Base-by-base conservation (phyloP, 2,113 vertebrate species). In the Spheniscus mendiculus region DNA sequence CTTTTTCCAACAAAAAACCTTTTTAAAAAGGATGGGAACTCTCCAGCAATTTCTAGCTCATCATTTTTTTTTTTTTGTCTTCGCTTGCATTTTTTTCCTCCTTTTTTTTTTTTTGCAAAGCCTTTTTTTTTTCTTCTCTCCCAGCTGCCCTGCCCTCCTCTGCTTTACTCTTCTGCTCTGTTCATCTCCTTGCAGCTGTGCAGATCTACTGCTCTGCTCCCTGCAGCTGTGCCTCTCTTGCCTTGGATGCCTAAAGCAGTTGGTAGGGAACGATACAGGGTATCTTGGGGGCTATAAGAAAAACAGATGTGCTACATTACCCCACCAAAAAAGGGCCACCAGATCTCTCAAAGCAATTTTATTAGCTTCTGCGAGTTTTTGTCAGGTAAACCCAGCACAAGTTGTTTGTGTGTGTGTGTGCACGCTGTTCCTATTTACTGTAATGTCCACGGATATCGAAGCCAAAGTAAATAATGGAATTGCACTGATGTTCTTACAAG, bases 171-270 rank as follows among this genome's bases (percentile, higher is more conserved):
- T 73, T 58, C 81, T 92, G 58, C 90, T 95, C 55, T 79, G 40
- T 67, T 95, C 88, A 42, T 55, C 58, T 89, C 72, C 38, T 76
- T 93, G 88, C 89, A 97, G 83, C 91, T 95, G 94, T 97, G 91
- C 49, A 94, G 86, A 83, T 92, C 91, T 86, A 56, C 85, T 71
- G 53, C 76, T 93, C 63, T 91, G 76, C 69, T 97, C 83, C 53
- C 72, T 92, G 87, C 89, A 97, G 82, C 93, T 95, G 94, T 95
- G 86, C 58, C 71, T 89, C 83, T 30, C 26, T 50, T 94, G 32
- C 90, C 91, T 94, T 77, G 92, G 85, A 91, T 86, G 63, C 89
- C 62, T 96, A 80, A 87, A 98, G 74, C 73, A 96, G 92, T 96
- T 98, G 97, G 87, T 94, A 83, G 62, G 56, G 50, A 84, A 53